A percentile compares a stretch with the other conserved stretches of the same genome.
Evolutionary conservation across 2,113 vertebrate genomes (phyloP).

Genomic region (Dendrocopos noguchii): DNA sequence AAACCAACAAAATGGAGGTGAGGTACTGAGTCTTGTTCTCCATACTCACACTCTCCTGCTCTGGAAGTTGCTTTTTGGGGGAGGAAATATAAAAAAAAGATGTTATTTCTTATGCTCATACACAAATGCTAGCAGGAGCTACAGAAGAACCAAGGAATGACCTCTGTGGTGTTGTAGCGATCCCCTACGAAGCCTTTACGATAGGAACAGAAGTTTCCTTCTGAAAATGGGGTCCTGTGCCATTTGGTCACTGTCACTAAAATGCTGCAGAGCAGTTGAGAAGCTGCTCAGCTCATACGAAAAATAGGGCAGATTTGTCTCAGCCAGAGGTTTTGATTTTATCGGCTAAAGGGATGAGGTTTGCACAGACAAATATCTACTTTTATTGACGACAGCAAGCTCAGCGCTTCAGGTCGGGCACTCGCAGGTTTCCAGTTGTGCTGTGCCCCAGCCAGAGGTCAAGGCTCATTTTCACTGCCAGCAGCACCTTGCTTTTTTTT

Average conservation of each 20-base stretch:
- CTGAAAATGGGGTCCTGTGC: fast-evolving
- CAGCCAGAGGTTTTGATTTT: conserved; percentile 50
- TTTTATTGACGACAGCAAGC: not conserved
- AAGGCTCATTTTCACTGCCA: not conserved
- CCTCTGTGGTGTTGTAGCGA: not conserved
- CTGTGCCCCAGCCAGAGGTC: not conserved
- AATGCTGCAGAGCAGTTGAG: not conserved
- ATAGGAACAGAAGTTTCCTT: not conserved
- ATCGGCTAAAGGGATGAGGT: conserved; percentile 31
- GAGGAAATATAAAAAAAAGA: too few species aligned
- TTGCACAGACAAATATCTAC: not conserved
- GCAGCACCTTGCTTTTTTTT: not conserved
- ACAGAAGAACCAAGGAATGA: not conserved
- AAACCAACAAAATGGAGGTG: conserved; percentile 37
- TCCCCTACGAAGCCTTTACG: not conserved
- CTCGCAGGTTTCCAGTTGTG: not conserved
- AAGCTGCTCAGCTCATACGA: conserved; percentile 8
- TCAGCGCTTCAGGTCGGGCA: not conserved
- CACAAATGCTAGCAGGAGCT: not conserved
- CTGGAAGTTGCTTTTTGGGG: not conserved
- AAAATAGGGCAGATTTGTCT: conserved; percentile 56
- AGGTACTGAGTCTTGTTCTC: not conserved
- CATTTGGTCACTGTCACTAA: conserved; percentile 43
- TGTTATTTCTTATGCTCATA: not conserved
- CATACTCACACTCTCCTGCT: not conserved